These are phyloP conservation scores for Andrena trimmerana DNA, from an alignment of 2,888 invertebrate species.

Conservation along the genomic window DNA sequence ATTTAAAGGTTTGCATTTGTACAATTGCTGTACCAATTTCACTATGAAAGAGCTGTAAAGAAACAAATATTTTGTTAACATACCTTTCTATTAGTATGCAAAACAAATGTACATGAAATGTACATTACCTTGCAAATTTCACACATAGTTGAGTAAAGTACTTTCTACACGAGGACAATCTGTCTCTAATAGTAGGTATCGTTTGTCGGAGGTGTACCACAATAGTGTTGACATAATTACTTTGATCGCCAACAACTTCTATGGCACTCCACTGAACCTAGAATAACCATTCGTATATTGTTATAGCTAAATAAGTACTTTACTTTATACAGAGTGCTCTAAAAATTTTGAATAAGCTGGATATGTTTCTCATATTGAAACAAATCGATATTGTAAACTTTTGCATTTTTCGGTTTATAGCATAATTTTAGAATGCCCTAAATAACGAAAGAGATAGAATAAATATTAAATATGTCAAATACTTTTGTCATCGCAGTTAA, in stretches of 20 bases:
- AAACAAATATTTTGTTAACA: constrained; percentile 32
- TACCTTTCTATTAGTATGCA: neutral
- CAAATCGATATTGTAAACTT: too few relatives aligned
- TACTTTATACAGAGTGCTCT: too few relatives aligned
- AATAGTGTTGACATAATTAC: constrained; percentile 96
- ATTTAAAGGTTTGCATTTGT: constrained; percentile 94
- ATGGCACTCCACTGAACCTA: constrained; percentile 96
- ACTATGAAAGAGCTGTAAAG: constrained; percentile 93
- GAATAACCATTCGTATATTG: constrained; percentile 5
- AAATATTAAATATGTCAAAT: constrained; percentile 42
- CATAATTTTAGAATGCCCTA: neutral
- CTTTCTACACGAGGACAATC: constrained; percentile 95
- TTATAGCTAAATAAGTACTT: neutral
- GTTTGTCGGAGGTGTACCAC: constrained; percentile 94
- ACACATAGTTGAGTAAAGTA: constrained; percentile 99
- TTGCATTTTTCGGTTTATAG: too few relatives aligned
- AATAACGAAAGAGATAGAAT: neutral
- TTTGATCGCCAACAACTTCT: constrained; percentile 98
- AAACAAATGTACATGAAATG: neutral
- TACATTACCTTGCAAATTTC: constrained; percentile 92
- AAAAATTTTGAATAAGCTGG: too few relatives aligned
- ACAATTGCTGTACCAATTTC: constrained; percentile 96
- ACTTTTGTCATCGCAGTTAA: constrained; percentile 96
- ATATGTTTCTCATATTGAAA: too few relatives aligned
- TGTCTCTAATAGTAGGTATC: constrained; percentile 95